Base-by-base conservation (phyloP, 30 jellyfish, hydroid and myxozoan species). In the Hydractinia symbiolongicarpus region DNA sequence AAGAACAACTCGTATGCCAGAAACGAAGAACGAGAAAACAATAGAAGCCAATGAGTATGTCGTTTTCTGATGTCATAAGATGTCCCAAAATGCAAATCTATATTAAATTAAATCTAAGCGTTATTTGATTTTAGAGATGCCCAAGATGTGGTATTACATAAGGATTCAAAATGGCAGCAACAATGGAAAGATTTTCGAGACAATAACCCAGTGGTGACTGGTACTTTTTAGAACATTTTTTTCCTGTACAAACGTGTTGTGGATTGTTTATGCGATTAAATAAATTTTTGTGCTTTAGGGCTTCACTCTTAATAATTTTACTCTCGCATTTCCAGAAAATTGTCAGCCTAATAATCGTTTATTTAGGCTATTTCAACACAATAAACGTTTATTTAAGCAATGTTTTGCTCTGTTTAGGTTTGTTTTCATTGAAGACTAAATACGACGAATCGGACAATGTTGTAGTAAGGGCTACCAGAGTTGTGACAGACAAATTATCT, bases 101-200 rank as follows among this genome's bases (percentile, higher is more conserved):
- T 30, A 30, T 30, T 30, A 30, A 30, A 30, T 30, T 30, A 30
- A 30, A 30, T 30, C 44, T 30, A 30, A 30, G 44, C 44, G 40
- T 64, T 13, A n/a, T 6, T 64, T 6, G 19, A 14, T 5, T 62
- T 7, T 60, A 90, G 97, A 53, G 97, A 90, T 55, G 90, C 94
- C 1, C 92, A 89, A 66, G 97, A 93, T 51, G 88, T 90, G 21
- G 97, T 90, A 19, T 61, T 90, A 55, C 97, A 90, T 56, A 90
- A 90, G 21, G 97, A 90, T 55, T 90, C 97, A 64, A 90, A 90
- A 81, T 90, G 97, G 97, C 84, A 83, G 51, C 94, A 90, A 57
- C 97, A 90, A 73, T 90, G 97, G 97, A 90, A 90, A 56, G 95
- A 90, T 40, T 90, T 90, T 86, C 84, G 87, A 73, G 97, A 90